A percentile compares a stretch with the other conserved stretches of the same genome.
These are phyloP conservation scores for Temnothorax ravouxi DNA, from an alignment of 2,888 invertebrate species.

Conservation along the genomic window DNA sequence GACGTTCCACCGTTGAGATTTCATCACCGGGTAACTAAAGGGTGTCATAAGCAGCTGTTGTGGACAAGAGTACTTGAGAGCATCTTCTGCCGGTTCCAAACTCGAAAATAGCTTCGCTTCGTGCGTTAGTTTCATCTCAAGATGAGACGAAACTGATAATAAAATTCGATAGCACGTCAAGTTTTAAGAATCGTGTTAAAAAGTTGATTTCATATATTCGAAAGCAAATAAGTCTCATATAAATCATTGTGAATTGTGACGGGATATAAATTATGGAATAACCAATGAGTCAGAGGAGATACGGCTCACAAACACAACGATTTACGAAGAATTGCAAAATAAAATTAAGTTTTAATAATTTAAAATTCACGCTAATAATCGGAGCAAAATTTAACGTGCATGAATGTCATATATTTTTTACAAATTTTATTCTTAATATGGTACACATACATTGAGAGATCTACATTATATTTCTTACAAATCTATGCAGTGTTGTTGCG, in stretches of 20 bases:
- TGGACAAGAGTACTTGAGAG: constrained; percentile 58
- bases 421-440: neutral
- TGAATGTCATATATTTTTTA: neutral
- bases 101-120: constrained; percentile 53
- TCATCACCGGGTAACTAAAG: constrained; percentile 55
- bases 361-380: neutral
- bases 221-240: neutral
- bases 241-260: neutral
- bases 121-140: constrained; percentile 40
- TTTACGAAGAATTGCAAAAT: neutral
- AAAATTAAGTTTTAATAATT: neutral
- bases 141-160: neutral
- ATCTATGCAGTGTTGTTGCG: neutral
- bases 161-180: neutral
- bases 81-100: constrained; percentile 48
- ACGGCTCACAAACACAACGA: neutral
- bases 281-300: neutral
- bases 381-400: neutral
- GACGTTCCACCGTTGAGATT: constrained; percentile 44
- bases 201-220: neutral
- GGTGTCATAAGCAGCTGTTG: constrained; percentile 62
- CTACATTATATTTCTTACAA: neutral
- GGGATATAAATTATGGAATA: neutral
- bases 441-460: neutral
- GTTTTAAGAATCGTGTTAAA: constrained; percentile 16